Evolutionary conservation across 2,113 vertebrate species (phyloP), one percentile per base, ranked within the genome.

Genomic region (Reinhardtius hippoglossoides): DNA sequence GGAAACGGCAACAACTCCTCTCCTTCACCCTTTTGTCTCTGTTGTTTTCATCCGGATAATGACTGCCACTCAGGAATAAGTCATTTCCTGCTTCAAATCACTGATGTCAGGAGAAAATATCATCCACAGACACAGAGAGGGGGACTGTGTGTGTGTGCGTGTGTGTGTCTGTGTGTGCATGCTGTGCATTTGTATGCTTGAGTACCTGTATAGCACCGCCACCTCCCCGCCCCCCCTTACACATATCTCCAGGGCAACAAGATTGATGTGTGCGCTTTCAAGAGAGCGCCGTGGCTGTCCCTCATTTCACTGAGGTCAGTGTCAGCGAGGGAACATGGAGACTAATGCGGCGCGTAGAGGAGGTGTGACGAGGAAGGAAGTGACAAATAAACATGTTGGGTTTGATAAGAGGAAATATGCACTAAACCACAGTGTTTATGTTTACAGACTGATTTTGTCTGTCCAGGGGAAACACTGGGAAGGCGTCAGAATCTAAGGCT

Each of bases 31-130:
- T 82, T 56, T 59, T 48, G 4, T 79, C 13, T 90, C 80, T 80
- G 78, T 64, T 81, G 56, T 80, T 86, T 83, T 87, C 80, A 67
- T 80, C 69, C 67, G 60, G 76, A 85, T 88, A 81, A 83, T 77
- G 74, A 84, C 18, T 61, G 56, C 76, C 87, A 80, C 77, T 88
- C 50, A 81, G 74, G 84, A 81, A 86, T 84, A 88, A 82, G 78
- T 68, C 79, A 86, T 84, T 87, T 83, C 87, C 90, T 89, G 90
- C 79, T 71, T 79, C 67, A 50, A 74, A 80, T 87, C 77, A 82
- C 82, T 35, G 56, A 76, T 56, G 81, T 84, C 76, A 76, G 71
- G 60, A 75, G 71, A 76, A 48, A 82, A 80, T 52, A 83, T 76
- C 76, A 71, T 67, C 66, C 67, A 63, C 26, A 27, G 70, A 67